Base-by-base conservation (phyloP, 2,888 invertebrate genomes). In the Clostera curtula region DNA sequence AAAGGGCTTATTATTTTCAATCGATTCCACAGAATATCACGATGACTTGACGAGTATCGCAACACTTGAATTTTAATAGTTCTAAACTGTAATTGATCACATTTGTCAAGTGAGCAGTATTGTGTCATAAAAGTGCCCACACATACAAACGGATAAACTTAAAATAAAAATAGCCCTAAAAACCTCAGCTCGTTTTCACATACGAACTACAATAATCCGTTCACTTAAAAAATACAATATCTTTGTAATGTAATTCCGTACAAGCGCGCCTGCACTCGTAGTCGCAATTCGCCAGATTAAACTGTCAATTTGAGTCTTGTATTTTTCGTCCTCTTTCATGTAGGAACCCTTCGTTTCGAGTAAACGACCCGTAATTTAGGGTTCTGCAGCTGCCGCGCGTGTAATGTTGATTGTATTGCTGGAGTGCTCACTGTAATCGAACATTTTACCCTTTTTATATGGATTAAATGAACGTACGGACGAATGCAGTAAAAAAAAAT, bases 341-440 rank as follows among this genome's bases (percentile, higher is more conserved):
- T 52, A 48, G 54, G 65, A 60, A 64, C 73, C 79, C 77, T 73
- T 68, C 64, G 64, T 58, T 63, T 52, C 59, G 54, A 57, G 60
- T 61, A 69, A 74, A 65, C 64, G 70, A 45, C 56, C 55, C 66
- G 71, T 77, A 77, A 74, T 74, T 77, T 74, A 75, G 75, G 70
- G 70, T 58, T 64, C 66, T 67, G 49, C 82, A 82, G 76, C 82
- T 82, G 82, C 61, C 63, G 51, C 69, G 55, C 65, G 60, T 59
- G 66, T 79, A 76, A 82, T 73, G 76, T 67, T 79, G 77, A 80
- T 82, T 80, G 79, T 76, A 80, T 80, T 74, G 74, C 61, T 57
- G 56, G 52, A 31, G 41, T 43, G 44, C 53, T 48, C 40, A 34
- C 29, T 52, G 54, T 54, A 68, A 74, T 72, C 66, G 69, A 69